Evolutionary conservation across 2,113 vertebrate species (phyloP).

Genomic region (Todiramphus saurophagus): DNA sequence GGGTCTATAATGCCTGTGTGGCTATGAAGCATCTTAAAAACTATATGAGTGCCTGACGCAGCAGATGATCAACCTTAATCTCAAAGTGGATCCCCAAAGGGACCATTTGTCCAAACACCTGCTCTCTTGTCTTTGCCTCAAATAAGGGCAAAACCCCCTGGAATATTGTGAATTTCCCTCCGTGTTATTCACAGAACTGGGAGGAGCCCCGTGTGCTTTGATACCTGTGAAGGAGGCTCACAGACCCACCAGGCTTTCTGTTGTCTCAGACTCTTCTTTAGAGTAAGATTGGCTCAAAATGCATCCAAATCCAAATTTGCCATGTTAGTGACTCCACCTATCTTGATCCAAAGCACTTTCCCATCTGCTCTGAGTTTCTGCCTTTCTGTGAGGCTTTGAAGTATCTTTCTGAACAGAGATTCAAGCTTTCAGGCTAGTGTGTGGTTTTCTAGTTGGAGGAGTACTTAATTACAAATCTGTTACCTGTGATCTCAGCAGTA

Average conservation of each 20-base stretch:
- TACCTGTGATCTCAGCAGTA: background rate
- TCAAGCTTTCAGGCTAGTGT: background rate
- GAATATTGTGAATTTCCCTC: background rate
- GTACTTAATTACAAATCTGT: slow-evolving; percentile 10
- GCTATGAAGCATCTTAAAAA: background rate
- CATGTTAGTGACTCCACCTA: background rate
- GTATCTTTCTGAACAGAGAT: background rate
- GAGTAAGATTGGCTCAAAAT: background rate
- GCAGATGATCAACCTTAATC: background rate
- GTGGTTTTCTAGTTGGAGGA: background rate
- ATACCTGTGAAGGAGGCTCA: background rate
- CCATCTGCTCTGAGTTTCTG: background rate
- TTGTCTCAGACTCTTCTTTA: background rate
- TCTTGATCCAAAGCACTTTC: background rate
- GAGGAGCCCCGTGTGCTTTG: background rate
- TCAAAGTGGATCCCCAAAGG: background rate
- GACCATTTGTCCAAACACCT: background rate
- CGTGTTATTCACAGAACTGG: fast-evolving
- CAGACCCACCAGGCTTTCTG: background rate
- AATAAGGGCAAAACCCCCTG: background rate
- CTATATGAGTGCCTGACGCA: background rate
- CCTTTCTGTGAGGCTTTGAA: background rate
- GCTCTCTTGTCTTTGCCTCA: background rate
- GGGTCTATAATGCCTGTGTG: background rate
- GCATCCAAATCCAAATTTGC: background rate